Evolutionary conservation across 2,113 vertebrate species (phyloP).

Genomic region (Blennius ocellaris): DNA sequence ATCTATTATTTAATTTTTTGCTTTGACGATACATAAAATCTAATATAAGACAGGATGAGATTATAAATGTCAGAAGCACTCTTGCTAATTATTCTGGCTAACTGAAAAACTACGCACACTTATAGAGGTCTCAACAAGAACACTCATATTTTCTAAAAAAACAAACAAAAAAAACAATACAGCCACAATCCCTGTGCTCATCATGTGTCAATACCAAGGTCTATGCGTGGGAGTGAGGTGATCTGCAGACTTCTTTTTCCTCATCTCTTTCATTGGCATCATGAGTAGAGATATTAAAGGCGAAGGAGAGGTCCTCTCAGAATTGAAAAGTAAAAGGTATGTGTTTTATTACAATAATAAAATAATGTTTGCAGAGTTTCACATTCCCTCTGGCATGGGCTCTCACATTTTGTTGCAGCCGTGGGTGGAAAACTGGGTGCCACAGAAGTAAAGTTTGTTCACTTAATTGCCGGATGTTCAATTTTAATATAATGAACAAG

Average conservation of each 20-base stretch:
- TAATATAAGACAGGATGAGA: no score
- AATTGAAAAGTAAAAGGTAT: background rate
- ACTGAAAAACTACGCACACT: no score
- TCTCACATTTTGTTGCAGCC: background rate
- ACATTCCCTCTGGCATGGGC: background rate
- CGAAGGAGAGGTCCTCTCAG: background rate
- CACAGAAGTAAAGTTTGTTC: constrained; percentile 5
- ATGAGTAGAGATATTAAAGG: background rate
- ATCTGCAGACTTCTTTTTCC: background rate
- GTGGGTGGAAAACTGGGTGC: background rate
- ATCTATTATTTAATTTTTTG: no score
- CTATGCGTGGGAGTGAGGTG: background rate
- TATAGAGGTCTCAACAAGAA: no score
- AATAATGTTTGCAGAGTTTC: background rate
- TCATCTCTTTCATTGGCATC: background rate
- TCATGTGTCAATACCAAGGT: background rate
- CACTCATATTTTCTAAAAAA: no score
- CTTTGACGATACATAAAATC: no score
- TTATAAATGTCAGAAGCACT: no score
- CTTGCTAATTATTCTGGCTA: no score
- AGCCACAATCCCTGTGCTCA: background rate
- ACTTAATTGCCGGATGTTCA: background rate
- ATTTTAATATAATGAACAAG: constrained; percentile 1
- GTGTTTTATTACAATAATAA: background rate
- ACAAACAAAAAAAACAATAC: background rate